Percentiles rank a stretch among this genome's conserved stretches.
These are phyloP conservation scores for Hyperoplus lanceolatus DNA, from an alignment of 2,797 vertebrate species.

Conservation along the genomic window DNA sequence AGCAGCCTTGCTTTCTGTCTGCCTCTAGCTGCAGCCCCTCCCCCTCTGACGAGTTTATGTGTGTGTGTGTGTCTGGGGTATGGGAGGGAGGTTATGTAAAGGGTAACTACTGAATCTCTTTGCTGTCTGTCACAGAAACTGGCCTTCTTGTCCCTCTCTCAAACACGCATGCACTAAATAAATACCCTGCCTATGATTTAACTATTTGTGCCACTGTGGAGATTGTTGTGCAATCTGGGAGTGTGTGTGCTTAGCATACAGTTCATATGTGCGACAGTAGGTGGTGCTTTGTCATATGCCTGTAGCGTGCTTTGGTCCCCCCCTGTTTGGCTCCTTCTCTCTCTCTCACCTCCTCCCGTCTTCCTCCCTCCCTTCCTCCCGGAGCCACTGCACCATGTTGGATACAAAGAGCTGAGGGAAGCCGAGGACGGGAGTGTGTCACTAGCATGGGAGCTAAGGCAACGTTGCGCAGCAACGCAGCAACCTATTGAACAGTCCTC, in stretches of 20 bases:
- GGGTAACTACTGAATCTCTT: slow-evolving; percentile 81
- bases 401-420: slow-evolving; percentile 82
- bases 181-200: slow-evolving; percentile 60
- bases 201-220: slow-evolving; percentile 26
- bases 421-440: slow-evolving; percentile 71
- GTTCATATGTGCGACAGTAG: slow-evolving; percentile 60
- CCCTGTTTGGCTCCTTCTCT: slow-evolving; percentile 51
- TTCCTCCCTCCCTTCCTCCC: slow-evolving; percentile 53
- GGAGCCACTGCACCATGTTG: slow-evolving; percentile 83
- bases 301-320: slow-evolving; percentile 60
- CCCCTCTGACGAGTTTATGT: slow-evolving; percentile 58
- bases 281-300: slow-evolving; percentile 71
- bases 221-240: slow-evolving; percentile 22
- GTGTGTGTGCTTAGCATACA: slow-evolving; percentile 44
- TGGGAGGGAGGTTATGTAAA: slow-evolving; percentile 85
- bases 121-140: slow-evolving; percentile 64
- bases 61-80: slow-evolving; percentile 36
- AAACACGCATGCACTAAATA: slow-evolving; percentile 35
- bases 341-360: slow-evolving; percentile 25
- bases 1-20: slow-evolving; percentile 54
- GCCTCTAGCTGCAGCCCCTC: slow-evolving; percentile 58
- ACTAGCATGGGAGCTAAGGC: slow-evolving; percentile 75
- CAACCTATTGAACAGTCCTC: slow-evolving; percentile 59
- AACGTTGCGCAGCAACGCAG: slow-evolving; percentile 67
- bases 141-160: slow-evolving; percentile 49